A percentile compares a stretch with the other conserved stretches of the same genome.
Evolutionary conservation across 2,888 invertebrate species (phyloP).

Genomic region (Luperina testacea): DNA sequence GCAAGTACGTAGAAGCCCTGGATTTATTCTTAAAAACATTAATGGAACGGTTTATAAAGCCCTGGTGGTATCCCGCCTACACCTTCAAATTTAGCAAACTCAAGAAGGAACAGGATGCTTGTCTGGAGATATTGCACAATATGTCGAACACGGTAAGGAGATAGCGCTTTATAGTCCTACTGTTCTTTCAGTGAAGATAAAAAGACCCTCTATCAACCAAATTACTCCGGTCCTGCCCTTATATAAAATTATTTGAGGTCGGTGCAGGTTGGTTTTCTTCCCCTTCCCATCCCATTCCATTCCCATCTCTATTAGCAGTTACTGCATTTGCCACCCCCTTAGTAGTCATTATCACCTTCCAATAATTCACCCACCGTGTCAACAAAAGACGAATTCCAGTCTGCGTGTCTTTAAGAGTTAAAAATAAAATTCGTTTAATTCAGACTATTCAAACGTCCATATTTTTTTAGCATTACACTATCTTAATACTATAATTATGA

Average conservation of each 20-base stretch:
- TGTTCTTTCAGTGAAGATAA: neutral
- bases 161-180: neutral
- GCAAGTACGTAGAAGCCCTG: conserved; percentile 77
- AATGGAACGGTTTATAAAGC: conserved; percentile 78
- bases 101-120: conserved; percentile 77
- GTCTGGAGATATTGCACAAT: conserved; percentile 77
- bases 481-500: no score
- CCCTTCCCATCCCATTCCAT: no score
- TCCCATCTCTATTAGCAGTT: neutral
- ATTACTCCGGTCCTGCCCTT: neutral
- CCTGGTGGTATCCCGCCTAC: conserved; percentile 76
- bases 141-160: conserved; percentile 78
- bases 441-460: no score
- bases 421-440: no score
- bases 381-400: no score
- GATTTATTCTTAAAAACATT: conserved; percentile 76
- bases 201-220: neutral
- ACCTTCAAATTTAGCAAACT: conserved; percentile 76
- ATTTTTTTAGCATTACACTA: no score
- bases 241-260: neutral
- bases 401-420: no score
- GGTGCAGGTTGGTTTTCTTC: neutral
- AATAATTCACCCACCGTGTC: neutral
- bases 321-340: neutral
- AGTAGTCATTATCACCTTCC: no score